Base-by-base conservation (phyloP, 2,113 vertebrate species). In the Crotophaga sulcirostris region DNA sequence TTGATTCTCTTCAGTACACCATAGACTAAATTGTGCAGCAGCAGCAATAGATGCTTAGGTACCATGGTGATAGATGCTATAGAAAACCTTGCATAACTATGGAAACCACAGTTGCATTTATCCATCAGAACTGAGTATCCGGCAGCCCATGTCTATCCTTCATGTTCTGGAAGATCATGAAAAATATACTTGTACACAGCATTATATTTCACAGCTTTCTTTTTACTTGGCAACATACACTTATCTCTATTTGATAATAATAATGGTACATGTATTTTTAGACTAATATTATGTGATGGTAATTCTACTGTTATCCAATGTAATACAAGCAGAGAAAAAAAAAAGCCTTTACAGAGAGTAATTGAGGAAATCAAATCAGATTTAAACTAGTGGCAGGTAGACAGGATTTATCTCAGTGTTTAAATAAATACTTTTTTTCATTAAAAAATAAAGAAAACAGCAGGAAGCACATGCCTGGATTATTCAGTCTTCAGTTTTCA, bases 241-340 rank as follows among this genome's bases (percentile, higher is more conserved):
- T 96, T 91, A 92, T 88, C 68, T 86, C 85, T 90, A 92, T 95
- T 95, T 95, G 85, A 96, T 96, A 94, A 96, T 94, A 96, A 94
- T 95, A 95, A 95, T 56, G 85, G 96, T 86, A 92, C 93, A 87
- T 72, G 72, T 97, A 96, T 97, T 96, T 96, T 97, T 96, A 97
- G 96, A 95, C 86, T 86, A 95, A 93, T 88, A 89, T 93, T 96
- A 93, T 96, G 93, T 84, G 92, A 87, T 86, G 68, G 87, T 66
- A 95, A 92, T 95, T 93, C 92, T 86, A 78, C 82, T 33, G 7
- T 77, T 94, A 88, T 47, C 86, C 92, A 78, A 19, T 83, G 64
- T 70, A 83, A 84, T 38, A 40, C 64, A 89, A 88, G 73, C 73
- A 87, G 76, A 62, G 69, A 28, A 73, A 16, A 93, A 80, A 60